These are phyloP conservation scores for Homalodisca vitripennis DNA, from an alignment of 1,140 invertebrate genomes.

Conservation along the genomic window DNA sequence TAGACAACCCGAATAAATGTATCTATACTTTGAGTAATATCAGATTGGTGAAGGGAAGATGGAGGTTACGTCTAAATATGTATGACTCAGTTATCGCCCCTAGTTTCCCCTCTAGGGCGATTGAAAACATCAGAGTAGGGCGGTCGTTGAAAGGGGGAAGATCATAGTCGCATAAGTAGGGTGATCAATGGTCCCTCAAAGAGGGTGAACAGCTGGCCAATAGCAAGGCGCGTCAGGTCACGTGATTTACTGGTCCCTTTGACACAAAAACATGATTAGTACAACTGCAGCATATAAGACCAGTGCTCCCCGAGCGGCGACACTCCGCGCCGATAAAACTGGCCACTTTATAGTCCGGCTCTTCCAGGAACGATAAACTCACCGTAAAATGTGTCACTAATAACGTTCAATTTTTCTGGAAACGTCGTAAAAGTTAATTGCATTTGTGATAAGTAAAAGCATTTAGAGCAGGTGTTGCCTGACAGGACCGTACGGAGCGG, in stretches of 20 bases:
- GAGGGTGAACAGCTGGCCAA: neutral
- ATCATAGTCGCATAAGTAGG: neutral
- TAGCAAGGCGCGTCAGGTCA: neutral
- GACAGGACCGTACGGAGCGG: neutral
- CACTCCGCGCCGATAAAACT: neutral
- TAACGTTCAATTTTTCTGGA: conserved; percentile 25
- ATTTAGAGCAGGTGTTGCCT: conserved; percentile 10
- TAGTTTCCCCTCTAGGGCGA: neutral
- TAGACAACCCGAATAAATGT: too few relatives aligned
- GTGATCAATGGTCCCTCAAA: conserved; percentile 14
- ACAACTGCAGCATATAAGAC: neutral
- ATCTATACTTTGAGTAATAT: too few relatives aligned
- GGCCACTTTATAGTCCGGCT: conserved; percentile 3
- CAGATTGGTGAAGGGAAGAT: too few relatives aligned
- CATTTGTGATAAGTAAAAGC: conserved; percentile 23
- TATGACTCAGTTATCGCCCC: conserved; percentile 15
- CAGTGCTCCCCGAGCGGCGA: neutral
- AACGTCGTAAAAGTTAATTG: conserved; percentile 25
- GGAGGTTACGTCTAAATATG: neutral
- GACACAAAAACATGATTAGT: conserved; percentile 21
- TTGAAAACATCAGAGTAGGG: neutral
- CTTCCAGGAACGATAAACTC: conserved; percentile 22
- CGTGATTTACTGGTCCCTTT: too few relatives aligned
- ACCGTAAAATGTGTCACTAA: conserved; percentile 14
- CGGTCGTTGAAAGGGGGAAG: neutral